Evolutionary conservation across 2,797 vertebrate genomes (phyloP), one percentile per base, ranked within the genome.

Genomic region (Anabas testudineus): DNA sequence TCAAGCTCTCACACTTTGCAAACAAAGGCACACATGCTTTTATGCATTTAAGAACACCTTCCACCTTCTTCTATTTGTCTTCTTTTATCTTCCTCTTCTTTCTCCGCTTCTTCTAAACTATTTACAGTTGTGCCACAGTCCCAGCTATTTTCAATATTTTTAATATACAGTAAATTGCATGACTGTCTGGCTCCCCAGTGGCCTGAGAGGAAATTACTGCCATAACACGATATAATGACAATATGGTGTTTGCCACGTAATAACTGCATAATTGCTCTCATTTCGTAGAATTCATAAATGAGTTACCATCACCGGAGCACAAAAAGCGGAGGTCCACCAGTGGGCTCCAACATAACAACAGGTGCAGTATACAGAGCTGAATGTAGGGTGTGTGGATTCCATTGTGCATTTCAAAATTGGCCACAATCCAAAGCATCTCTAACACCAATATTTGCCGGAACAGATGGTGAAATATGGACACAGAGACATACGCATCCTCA

Each of bases 381-480:
- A 77, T 53, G 49, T 21, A 65, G 41, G 67, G 36, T 70, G 74
- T 78, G 60, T 54, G 37, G 76, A 64, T 75, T 76, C 34, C 49
- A 52, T 74, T 12, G 24, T 67, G 48, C 71, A 52, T 85, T 67
- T 64, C 61, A 22, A 60, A 59, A 51, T 57, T 80, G 76, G 72
- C 72, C 51, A 19, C 41, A 67, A 79, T 76, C 59, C 85, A 86
- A 83, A 83, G 63, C 72, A 47, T 81, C 74, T 63, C 48, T 61
- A 69, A 55, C 73, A 75, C 67, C 53, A 71, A 68, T 66, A 77
- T 83, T 80, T 86, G 55, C 62, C 67, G 48, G 80, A 91, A 72
- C 88, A 91, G 87, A 89, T 92, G 88, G 86, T 74, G 43, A 66
- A 83, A 81, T 88, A 82, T n/a, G 47, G 76, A 76, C 80, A 80